phyloP scores from a whole-genome alignment of 2,888 invertebrate genomes.

The Perizoma affinitatum region DNA sequence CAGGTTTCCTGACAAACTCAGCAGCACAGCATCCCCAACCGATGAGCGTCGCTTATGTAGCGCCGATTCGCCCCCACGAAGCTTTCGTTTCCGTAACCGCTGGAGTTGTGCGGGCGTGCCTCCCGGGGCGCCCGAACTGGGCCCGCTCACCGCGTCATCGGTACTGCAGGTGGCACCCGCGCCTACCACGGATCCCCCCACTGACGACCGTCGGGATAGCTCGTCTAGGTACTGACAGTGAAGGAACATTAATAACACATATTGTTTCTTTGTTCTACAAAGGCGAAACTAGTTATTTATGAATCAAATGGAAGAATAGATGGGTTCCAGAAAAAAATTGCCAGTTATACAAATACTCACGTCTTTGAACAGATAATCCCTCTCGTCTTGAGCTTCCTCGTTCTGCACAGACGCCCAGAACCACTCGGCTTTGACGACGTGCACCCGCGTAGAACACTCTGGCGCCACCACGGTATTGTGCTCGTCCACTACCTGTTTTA shows the following conservation, averaged over 20 bases:
- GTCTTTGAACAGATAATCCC: slow-evolving; percentile 94
- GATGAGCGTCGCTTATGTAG: slow-evolving; percentile 92
- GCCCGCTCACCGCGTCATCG: slow-evolving; percentile 40
- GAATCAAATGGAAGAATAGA: too few species aligned
- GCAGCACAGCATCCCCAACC: slow-evolving; percentile 92
- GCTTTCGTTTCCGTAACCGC: slow-evolving; percentile 91
- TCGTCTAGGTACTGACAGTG: slow-evolving; percentile 71
- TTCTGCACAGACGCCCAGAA: slow-evolving; percentile 99
- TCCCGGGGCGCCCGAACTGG: slow-evolving; percentile 44
- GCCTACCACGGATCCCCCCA: slow-evolving; percentile 58
- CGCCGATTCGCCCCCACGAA: slow-evolving; percentile 83
- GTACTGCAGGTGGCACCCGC: slow-evolving; percentile 36
- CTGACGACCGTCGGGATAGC: slow-evolving; percentile 77
- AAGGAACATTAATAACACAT: background rate
- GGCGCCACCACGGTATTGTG: slow-evolving; percentile 88
- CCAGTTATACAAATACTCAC: slow-evolving; percentile 78
- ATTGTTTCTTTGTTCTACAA: too few species aligned
- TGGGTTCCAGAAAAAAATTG: too few species aligned
- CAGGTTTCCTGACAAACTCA: slow-evolving; percentile 94
- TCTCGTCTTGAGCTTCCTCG: slow-evolving; percentile 95
- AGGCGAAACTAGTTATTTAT: too few species aligned
- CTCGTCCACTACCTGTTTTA: slow-evolving; percentile 91
- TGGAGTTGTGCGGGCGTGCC: slow-evolving; percentile 72
- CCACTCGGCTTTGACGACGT: slow-evolving; percentile 96
- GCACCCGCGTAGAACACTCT: slow-evolving; percentile 88